Evolutionary conservation across 2,888 invertebrate species (phyloP).

Genomic region (Lamellibrachia satsuma): DNA sequence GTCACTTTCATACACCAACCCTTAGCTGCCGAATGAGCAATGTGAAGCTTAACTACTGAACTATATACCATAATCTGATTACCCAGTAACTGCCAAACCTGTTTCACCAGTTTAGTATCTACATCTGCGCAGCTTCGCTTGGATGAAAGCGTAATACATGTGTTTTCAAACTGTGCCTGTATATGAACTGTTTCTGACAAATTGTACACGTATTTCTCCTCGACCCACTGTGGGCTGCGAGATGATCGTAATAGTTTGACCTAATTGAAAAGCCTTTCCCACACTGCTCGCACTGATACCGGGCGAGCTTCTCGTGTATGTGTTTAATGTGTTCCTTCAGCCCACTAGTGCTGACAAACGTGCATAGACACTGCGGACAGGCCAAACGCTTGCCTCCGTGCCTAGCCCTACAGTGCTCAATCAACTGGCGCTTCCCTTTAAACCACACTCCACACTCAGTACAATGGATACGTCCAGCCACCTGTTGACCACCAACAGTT

Average conservation of each 20-base stretch:
- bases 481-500: background rate
- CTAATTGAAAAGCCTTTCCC: background rate
- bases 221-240: background rate
- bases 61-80: background rate
- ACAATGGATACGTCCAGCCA: background rate
- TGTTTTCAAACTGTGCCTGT: constrained; percentile 17
- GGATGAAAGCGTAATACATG: background rate
- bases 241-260: background rate
- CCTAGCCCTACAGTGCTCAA: background rate
- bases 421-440: background rate
- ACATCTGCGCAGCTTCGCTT: background rate
- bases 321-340: constrained; percentile 10
- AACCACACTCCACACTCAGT: background rate
- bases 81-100: background rate
- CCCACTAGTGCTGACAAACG: background rate
- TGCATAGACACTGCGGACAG: background rate
- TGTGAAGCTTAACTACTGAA: background rate
- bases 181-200: background rate
- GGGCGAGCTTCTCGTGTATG: background rate
- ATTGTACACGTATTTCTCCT: background rate
- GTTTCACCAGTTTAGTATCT: background rate
- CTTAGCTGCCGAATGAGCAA: background rate
- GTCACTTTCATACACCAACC: background rate
- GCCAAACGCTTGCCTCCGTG: background rate
- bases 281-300: background rate